Base-by-base conservation (phyloP, 2,888 invertebrate species). In the Drosophila niveifrons region DNA sequence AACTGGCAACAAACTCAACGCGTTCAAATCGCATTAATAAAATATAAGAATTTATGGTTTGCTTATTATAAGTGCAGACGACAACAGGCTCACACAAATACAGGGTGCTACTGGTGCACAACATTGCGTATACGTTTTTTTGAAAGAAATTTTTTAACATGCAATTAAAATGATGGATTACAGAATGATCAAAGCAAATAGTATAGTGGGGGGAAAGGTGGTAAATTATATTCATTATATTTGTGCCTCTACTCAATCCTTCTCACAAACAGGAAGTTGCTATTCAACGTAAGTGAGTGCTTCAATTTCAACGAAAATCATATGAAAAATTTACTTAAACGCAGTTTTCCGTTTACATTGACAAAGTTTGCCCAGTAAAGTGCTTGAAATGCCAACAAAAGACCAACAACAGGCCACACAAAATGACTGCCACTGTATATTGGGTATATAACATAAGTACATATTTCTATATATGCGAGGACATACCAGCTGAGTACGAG, bases 281-380 rank as follows among this genome's bases (percentile, higher is more conserved):
- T 36, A 71, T 18, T 65, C 47, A 65, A 61, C 23, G 23, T 18
- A 46, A 34, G 41, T 34, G 57, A 51, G 44, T 65, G 31, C 47
- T 44, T 17, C n/a, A 44, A 43, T 55, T 28, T 10, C 34, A 43
- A 15, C 48, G 48, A 66, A 65, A 71, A 75, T 75, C 80, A 72
- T 80, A 78, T 88, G 80, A 72, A 75, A 84, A 85, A 88, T 85
- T 80, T 85, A 89, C 86, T 82, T 85, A 85, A 85, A 89, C 83
- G 74, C 83, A 75, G 89, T 82, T 88, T 85, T 89, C 88, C 89
- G 89, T 85, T 36, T 88, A 78, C 86, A 82, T 88, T 89, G 80
- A 78, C 75, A 89, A 89, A 85, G 86, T 87, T 88, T 78, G 71
- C 66, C 65, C 61, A 65, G 61, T 39, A 67, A 79, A 82, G 76